Evolutionary conservation across 2,797 vertebrate species (phyloP).

Genomic region (Enteromius fasciolatus): DNA sequence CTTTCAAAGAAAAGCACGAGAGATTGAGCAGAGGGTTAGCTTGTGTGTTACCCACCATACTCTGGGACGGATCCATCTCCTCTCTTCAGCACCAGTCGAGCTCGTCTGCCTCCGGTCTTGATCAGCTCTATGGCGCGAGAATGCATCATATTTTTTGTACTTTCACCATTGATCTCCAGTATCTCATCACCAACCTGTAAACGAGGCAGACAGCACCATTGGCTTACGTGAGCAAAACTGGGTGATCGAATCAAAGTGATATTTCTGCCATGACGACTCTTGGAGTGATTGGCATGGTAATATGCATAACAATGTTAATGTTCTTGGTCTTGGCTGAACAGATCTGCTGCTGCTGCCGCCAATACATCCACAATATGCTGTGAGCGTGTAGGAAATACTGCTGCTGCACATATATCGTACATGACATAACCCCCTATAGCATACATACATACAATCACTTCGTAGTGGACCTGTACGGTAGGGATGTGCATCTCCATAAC

Average conservation of each 20-base stretch:
- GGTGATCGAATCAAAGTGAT: not conserved
- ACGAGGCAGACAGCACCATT: not conserved
- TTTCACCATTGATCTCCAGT: conserved; percentile 98
- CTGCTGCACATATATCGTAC: too few species aligned
- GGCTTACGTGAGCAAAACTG: not conserved
- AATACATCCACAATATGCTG: too few species aligned
- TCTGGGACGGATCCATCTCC: conserved; percentile 98
- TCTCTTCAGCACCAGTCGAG: conserved; percentile 94
- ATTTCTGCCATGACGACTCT: too few species aligned
- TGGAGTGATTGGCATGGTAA: too few species aligned
- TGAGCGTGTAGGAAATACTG: too few species aligned
- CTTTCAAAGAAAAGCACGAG: not conserved
- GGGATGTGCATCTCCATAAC: too few species aligned
- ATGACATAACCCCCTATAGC: too few species aligned
- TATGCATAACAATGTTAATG: too few species aligned
- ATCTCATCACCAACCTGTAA: conserved; percentile 96
- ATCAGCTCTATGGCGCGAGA: conserved; percentile 99
- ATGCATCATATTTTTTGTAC: conserved; percentile 99
- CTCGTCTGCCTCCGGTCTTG: conserved; percentile 95
- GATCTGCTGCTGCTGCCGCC: too few species aligned
- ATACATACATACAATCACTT: too few species aligned
- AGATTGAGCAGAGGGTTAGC: not conserved
- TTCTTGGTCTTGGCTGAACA: too few species aligned
- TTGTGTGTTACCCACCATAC: conserved; percentile 90
- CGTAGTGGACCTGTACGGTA: too few species aligned